Evolutionary conservation across 2,888 invertebrate genomes (phyloP).

Genomic region (Halocaridina rubra): DNA sequence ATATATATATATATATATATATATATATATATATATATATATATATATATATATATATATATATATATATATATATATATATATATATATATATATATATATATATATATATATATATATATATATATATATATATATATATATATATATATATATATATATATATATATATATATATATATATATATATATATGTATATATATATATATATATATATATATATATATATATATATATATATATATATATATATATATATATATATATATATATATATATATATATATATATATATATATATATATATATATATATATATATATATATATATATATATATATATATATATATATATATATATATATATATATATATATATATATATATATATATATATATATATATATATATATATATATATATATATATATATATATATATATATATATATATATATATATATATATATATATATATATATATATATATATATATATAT

Average conservation of each 20-base stretch:
- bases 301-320: not conserved
- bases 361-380: slow-evolving; percentile 27
- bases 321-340: not conserved
- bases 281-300: not conserved
- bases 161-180: not conserved
- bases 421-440: not conserved
- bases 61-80: slow-evolving; percentile 27
- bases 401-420: not conserved
- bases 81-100: slow-evolving; percentile 27
- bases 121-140: not conserved
- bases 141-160: not conserved
- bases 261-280: not conserved
- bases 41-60: slow-evolving; percentile 15
- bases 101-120: not conserved
- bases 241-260: not conserved
- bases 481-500: not conserved
- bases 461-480: not conserved
- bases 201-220: not conserved
- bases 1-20: slow-evolving; percentile 8
- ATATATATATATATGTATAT: not conserved
- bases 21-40: slow-evolving; percentile 8
- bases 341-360: slow-evolving; percentile 21
- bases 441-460: not conserved
- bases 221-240: not conserved
- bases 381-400: slow-evolving; percentile 27